phyloP scores from a whole-genome alignment of 2,113 vertebrate genomes.

The Apistogramma diplotaenia region DNA sequence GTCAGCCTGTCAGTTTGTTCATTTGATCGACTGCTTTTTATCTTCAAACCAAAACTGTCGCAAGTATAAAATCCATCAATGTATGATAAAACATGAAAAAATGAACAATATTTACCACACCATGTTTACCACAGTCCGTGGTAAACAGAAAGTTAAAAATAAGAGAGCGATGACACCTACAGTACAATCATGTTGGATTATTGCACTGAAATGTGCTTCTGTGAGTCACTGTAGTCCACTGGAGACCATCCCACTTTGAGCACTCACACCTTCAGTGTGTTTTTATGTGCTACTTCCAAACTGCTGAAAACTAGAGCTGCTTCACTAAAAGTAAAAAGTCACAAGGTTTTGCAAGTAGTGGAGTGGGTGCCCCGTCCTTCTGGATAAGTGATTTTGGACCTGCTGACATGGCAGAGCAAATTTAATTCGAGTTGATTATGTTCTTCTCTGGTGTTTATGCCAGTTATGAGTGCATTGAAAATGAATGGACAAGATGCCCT shows the following conservation, averaged over 20 bases:
- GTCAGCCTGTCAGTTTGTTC: constrained; percentile 1
- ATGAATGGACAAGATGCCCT: neutral
- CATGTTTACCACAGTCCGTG: neutral
- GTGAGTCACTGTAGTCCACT: constrained; percentile 7
- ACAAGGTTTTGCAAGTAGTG: neutral
- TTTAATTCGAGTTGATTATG: neutral
- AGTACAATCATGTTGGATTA: neutral
- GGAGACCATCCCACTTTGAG: constrained; percentile 4
- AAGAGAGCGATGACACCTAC: neutral
- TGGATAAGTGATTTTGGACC: neutral
- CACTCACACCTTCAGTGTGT: neutral
- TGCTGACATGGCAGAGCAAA: neutral
- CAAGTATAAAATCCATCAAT: neutral
- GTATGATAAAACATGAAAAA: neutral
- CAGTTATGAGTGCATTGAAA: neutral
- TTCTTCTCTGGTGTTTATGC: neutral
- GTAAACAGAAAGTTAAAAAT: neutral
- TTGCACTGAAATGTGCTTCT: neutral
- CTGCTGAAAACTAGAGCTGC: neutral
- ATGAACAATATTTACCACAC: neutral
- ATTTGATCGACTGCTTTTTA: neutral
- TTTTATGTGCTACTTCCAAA: neutral
- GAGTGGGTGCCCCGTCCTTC: neutral
- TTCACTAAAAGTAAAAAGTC: neutral
- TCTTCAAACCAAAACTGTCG: neutral